Conservation (phyloP, 2,888 invertebrate genomes). For the Sphaerophoria rueppellii region DNA sequence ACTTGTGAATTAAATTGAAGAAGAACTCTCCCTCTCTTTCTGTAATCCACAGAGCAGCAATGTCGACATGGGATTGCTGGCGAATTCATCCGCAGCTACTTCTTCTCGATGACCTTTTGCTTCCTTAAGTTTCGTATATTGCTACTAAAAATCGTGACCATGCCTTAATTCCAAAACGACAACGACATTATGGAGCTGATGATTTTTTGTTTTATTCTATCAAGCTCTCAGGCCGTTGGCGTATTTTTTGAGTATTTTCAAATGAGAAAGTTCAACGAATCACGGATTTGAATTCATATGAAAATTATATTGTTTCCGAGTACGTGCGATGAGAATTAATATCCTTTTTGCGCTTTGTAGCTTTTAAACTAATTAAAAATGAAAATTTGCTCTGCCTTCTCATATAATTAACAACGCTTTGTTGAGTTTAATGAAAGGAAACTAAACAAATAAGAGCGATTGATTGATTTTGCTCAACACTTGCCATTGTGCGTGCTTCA, state of each 20-base stretch:
- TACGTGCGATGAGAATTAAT: conserved; percentile 25
- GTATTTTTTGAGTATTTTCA: not conserved
- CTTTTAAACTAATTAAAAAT: not conserved
- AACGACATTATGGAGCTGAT: conserved; percentile 32
- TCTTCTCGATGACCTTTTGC: conserved; percentile 52
- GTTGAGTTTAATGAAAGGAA: too few relatives aligned
- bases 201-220: conserved; percentile 19
- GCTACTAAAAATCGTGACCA: conserved; percentile 60
- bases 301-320: conserved; percentile 19
- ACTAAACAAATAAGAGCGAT: too few relatives aligned
- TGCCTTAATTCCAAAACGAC: conserved; percentile 57
- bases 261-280: conserved; percentile 31
- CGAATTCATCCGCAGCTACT: not conserved
- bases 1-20: conserved; percentile 60
- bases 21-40: conserved; percentile 7
- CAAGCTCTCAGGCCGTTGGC: not conserved
- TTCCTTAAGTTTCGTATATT: conserved; percentile 29
- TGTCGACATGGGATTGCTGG: conserved; percentile 1
- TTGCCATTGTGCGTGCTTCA: not conserved
- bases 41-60: conserved; percentile 5
- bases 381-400: not conserved
- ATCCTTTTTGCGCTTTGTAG: not conserved
- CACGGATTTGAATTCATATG: not conserved
- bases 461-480: too few relatives aligned
- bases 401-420: too few relatives aligned